Evolutionary conservation across 2,113 vertebrate genomes (phyloP).

Genomic region (Mormoops blainvillei): DNA sequence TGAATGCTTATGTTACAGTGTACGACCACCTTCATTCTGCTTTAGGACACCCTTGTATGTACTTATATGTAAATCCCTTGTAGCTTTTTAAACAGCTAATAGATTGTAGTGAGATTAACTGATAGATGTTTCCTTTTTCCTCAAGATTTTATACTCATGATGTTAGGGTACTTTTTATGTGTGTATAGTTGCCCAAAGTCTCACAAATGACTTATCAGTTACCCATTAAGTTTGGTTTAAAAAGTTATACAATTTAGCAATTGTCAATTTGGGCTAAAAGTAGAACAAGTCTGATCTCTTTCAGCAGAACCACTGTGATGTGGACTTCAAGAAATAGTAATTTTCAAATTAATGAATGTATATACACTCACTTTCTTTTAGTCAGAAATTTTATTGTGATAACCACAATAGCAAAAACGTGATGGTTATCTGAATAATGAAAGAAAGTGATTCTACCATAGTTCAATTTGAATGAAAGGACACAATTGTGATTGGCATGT

Average conservation of each 20-base stretch:
- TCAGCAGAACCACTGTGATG: not conserved
- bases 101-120: not conserved
- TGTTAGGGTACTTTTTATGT: not conserved
- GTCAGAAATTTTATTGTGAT: not conserved
- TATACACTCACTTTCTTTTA: not conserved
- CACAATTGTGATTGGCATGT: not conserved
- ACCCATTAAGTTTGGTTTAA: not conserved
- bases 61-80: not conserved
- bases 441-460: not conserved
- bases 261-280: not conserved
- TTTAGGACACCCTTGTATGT: not conserved
- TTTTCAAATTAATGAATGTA: not conserved
- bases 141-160: not conserved
- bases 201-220: not conserved
- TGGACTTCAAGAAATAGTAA: not conserved
- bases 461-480: not conserved
- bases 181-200: not conserved
- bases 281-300: not conserved
- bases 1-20: not conserved
- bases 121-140: not conserved
- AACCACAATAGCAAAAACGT: not conserved
- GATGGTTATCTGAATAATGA: not conserved
- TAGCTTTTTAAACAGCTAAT: not conserved
- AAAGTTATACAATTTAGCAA: slow-evolving; percentile 3
- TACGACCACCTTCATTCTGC: accelerated